Base-by-base conservation (phyloP, 2,113 vertebrate genomes). In the Oxyruncus cristatus region DNA sequence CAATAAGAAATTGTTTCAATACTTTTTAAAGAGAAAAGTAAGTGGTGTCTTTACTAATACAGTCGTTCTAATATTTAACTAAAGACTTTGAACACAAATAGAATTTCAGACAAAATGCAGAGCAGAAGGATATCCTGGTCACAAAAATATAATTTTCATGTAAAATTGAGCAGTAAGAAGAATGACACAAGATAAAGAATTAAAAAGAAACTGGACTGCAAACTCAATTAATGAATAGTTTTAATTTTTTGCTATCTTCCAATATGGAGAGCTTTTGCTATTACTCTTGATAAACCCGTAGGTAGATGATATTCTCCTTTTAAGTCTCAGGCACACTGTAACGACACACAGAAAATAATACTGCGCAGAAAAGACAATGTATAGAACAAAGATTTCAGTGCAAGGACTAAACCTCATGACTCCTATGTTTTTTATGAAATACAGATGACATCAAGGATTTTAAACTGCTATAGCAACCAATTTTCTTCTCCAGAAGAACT, bases 11-110 rank as follows among this genome's bases (percentile, higher is more conserved):
- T 75, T 79, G 62, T 85, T 90, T 90, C 50, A 85, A 21, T 70
- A 46, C 12, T 62, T 89, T 85, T 70, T 39, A 85, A 76, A 37
- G 46, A 72, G 50, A 65, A 88, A 93, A 87, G 65, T 85, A 81
- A 78, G 41, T 0, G 0, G 19, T 91, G 44, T 82, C 77, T 94
- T 95, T 71, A 80, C 63, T 80, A 92, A 71, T 0, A 0, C 42
- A 37, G 73, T 94, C 89, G 42, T 88, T 59, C 68, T 55, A 88
- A 86, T 88, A 95, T 86, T 95, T 96, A 91, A 96, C 95, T 94
- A 92, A 92, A 90, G 46, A 33, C 81, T 94, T 94, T 59, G 59
- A 93, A 90, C 30, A 59, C 39, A 87, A 92, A 83, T 55, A 80
- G 82, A 77, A 89, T 70, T 95, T 83, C 67, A 85, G 67, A 88